Evolutionary conservation across 2,888 invertebrate species (phyloP).

Genomic region (Dichetophora obliterata): DNA sequence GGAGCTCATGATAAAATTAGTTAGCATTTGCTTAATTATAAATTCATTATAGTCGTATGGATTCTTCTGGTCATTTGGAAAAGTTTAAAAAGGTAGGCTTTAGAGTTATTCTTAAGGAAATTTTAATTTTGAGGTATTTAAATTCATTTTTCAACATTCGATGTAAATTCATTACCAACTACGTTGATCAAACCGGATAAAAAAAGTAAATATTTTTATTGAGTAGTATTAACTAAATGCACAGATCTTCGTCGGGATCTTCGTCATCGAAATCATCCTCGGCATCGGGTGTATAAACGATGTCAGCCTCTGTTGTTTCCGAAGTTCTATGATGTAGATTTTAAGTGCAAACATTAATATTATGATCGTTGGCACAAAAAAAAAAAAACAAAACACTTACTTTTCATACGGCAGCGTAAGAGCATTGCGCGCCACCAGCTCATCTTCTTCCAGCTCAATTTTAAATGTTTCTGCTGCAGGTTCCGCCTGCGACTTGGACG

Average conservation of each 20-base stretch:
- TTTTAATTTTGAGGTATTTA: no score
- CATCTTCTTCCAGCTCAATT: constrained; percentile 68
- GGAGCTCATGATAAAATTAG: no score
- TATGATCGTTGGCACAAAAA: not conserved
- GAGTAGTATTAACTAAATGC: constrained; percentile 72
- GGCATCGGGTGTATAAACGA: constrained; percentile 82
- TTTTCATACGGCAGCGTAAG: constrained; percentile 68
- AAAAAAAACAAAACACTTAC: constrained; percentile 53
- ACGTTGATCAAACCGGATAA: no score
- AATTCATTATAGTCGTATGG: no score
- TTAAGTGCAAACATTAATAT: not conserved
- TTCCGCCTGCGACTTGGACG: constrained; percentile 19
- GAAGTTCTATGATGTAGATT: constrained; percentile 63
- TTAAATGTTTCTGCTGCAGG: constrained; percentile 65
- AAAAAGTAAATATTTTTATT: not conserved
- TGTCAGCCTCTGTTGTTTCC: constrained; percentile 74
- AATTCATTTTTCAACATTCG: no score
- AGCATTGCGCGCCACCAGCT: constrained; percentile 67
- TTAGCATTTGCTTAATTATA: no score
- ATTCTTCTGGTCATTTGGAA: no score
- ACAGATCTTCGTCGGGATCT: constrained; percentile 80
- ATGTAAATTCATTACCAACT: no score
- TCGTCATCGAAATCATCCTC: constrained; percentile 89
- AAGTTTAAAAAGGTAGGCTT: no score
- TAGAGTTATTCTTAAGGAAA: no score